These are phyloP conservation scores for Ursus arctos DNA, from an alignment of 2,113 vertebrate genomes.

Conservation along the genomic window DNA sequence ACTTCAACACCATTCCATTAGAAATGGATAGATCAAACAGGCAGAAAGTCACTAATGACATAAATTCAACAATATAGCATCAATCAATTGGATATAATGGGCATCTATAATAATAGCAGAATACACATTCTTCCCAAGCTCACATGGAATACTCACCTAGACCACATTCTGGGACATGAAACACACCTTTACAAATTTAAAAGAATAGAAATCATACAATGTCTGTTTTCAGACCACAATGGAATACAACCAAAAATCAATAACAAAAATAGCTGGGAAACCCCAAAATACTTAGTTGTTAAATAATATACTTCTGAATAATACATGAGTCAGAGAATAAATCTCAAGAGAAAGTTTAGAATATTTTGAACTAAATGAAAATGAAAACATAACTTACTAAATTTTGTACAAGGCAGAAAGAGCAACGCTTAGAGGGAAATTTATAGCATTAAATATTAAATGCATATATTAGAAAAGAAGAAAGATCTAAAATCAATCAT, in stretches of 20 bases:
- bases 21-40: background rate
- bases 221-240: background rate
- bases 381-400: background rate
- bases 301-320: background rate
- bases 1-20: background rate
- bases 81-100: background rate
- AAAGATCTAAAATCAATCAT: background rate
- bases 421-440: background rate
- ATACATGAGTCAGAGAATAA: background rate
- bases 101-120: background rate
- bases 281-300: background rate
- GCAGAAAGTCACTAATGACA: background rate
- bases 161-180: background rate
- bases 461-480: background rate
- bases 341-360: background rate
- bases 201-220: background rate
- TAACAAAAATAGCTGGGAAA: background rate
- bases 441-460: background rate
- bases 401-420: background rate
- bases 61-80: background rate
- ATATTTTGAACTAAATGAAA: background rate
- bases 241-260: background rate
- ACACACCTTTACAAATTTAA: background rate
- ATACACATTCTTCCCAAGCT: background rate
- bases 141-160: background rate